Base-by-base conservation (phyloP, 1,140 invertebrate species). In the Phymorhynchus buccinoides region DNA sequence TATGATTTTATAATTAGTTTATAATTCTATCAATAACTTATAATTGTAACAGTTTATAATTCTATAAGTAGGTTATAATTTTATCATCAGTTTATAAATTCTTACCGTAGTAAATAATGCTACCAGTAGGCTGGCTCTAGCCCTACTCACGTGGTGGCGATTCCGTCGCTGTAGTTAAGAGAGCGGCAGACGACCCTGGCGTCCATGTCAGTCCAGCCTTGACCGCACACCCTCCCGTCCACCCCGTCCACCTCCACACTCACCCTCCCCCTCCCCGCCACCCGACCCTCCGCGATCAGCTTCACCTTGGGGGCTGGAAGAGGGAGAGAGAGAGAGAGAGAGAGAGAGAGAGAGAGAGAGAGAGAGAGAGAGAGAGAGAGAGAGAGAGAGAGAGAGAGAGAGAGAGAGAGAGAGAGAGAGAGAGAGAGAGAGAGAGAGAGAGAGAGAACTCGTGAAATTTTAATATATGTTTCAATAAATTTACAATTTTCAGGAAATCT, bases 181-280 rank as follows among this genome's bases (percentile, higher is more conserved):
- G 88, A 82, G 22, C 39, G 84, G 84, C 90, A 91, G 35, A 86
- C 89, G 3, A 89, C 89, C 0, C 48, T 56, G 30, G 90, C 89
- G 35, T 89, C 87, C 0, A 75, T 30, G 42, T 88, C 77, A 18
- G 77, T 83, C 90, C 90, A 91, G 22, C 42, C 85, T n/a, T 83
- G 79, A 35, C 84, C 88, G 87, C 90, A 91, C 2, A 91, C 86
- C 3, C 86, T 77, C 35, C 89, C 89, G 22, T 83, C 80, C 41
- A 75, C 84, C 14, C 83, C 83, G 83, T 89, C 87, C 16, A 88
- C 83, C 35, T 44, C 27, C 1, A 90, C 39, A 22, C 84, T 81
- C 48, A 91, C 82, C 27, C 88, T 68, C 18, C 89, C 90, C 73
- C 56, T 84, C 44, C 89, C 83, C 22, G 52, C 37, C 27, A 80